These are phyloP conservation scores for Trinorchestia longiramus DNA, from an alignment of 1,140 invertebrate species.

Conservation along the genomic window DNA sequence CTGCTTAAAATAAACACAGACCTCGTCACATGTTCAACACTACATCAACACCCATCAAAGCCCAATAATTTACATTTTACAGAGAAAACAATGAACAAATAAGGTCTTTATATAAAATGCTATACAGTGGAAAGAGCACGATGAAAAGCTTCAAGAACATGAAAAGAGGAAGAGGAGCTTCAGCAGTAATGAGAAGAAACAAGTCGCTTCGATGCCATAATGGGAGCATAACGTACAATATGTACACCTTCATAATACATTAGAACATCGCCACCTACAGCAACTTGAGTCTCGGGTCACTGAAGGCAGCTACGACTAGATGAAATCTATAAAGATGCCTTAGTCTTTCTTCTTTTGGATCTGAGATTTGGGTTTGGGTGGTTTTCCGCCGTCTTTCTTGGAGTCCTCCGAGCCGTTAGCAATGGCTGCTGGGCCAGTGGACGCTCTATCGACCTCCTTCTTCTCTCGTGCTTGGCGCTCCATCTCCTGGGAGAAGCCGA, in stretches of 20 bases:
- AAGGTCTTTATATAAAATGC: neutral
- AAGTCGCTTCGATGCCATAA: neutral
- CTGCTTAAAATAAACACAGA: neutral
- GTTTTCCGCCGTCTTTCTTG: slow-evolving; percentile 4
- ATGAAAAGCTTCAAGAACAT: neutral
- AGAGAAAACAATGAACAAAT: neutral
- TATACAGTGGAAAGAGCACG: neutral
- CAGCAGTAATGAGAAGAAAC: neutral
- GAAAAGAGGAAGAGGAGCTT: neutral
- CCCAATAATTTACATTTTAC: neutral
- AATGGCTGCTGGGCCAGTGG: neutral
- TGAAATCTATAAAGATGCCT: neutral
- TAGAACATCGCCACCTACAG: neutral
- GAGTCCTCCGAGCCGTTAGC: neutral
- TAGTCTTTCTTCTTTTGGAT: slow-evolving; percentile 57
- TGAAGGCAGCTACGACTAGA: slow-evolving; percentile 14
- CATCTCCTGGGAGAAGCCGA: slow-evolving; percentile 80
- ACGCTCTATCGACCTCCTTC: slow-evolving; percentile 39
- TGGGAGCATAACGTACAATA: neutral
- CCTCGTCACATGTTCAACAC: neutral
- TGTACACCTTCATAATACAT: neutral
- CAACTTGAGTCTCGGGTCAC: neutral
- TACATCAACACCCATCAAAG: neutral
- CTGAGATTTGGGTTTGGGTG: slow-evolving; percentile 39
- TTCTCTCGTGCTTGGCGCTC: slow-evolving; percentile 64